Evolutionary conservation across 1,140 invertebrate species (phyloP).

Genomic region (Bombus waltoni): DNA sequence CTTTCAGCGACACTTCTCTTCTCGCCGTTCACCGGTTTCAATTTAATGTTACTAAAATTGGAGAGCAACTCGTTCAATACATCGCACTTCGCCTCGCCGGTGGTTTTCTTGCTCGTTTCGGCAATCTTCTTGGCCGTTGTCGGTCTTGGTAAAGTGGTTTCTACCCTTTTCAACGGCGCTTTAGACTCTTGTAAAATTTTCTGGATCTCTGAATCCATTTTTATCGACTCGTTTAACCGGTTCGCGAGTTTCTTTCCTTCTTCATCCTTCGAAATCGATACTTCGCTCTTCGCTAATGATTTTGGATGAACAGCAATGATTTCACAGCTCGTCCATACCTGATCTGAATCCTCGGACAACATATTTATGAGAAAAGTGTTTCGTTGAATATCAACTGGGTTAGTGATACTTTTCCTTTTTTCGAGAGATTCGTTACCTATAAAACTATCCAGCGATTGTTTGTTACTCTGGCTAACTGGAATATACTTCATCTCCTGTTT

Average conservation of each 20-base stretch:
- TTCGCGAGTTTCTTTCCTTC: not conserved
- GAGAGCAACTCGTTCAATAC: slow-evolving; percentile 77
- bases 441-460: not conserved
- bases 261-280: not conserved
- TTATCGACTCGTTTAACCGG: slow-evolving; percentile 4
- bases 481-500: not conserved
- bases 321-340: slow-evolving; percentile 39
- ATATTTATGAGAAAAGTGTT: slow-evolving; percentile 75
- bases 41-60: slow-evolving; percentile 77
- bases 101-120: slow-evolving; percentile 54
- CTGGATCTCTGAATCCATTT: not conserved
- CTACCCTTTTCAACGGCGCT: not conserved
- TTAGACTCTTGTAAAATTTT: not conserved
- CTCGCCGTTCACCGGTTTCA: slow-evolving; percentile 61
- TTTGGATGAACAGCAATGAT: slow-evolving; percentile 67
- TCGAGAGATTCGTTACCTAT: not conserved
- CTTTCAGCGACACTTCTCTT: not conserved
- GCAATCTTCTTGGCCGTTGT: not conserved
- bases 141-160: not conserved
- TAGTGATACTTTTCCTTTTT: not conserved
- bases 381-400: slow-evolving; percentile 51
- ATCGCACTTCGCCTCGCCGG: slow-evolving; percentile 71
- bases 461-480: not conserved
- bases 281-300: not conserved
- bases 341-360: slow-evolving; percentile 61